These are phyloP conservation scores for Drosophila sp. DNA, from an alignment of 1,140 invertebrate species.

Conservation along the genomic window DNA sequence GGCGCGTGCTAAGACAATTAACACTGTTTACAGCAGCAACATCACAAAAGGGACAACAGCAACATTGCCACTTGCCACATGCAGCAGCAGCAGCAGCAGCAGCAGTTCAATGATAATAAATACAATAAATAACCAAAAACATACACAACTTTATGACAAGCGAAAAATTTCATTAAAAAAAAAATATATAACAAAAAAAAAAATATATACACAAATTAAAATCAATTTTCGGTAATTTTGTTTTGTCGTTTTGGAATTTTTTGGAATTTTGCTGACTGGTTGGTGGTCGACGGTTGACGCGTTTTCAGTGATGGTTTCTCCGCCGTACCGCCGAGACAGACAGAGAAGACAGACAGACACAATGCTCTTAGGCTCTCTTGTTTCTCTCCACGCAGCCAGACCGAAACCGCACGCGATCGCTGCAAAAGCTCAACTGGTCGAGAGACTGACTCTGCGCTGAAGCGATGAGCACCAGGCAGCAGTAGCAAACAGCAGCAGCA, in stretches of 20 bases:
- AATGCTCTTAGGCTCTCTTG: neutral
- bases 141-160: slow-evolving; percentile 18
- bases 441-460: slow-evolving; percentile 38
- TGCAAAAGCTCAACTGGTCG: slow-evolving; percentile 78
- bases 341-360: slow-evolving; percentile 20
- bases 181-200: neutral
- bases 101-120: slow-evolving; percentile 34
- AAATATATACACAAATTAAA: slow-evolving; percentile 18
- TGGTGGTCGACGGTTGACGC: slow-evolving; percentile 26
- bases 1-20: slow-evolving; percentile 71
- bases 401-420: slow-evolving; percentile 71
- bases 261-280: neutral
- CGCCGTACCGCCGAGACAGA: slow-evolving; percentile 29
- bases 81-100: slow-evolving; percentile 10
- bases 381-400: slow-evolving; percentile 46
- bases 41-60: slow-evolving; percentile 26
- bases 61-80: slow-evolving; percentile 13
- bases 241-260: slow-evolving; percentile 19
- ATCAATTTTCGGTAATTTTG: slow-evolving; percentile 38
- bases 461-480: slow-evolving; percentile 17
- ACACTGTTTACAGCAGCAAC: slow-evolving; percentile 56
- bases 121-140: neutral
- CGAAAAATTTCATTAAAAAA: slow-evolving; percentile 36
- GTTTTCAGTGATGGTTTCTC: slow-evolving; percentile 33
- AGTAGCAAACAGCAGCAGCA: neutral